These are phyloP conservation scores for Coenonympha arcania DNA, from an alignment of 2,888 invertebrate genomes.

Conservation along the genomic window DNA sequence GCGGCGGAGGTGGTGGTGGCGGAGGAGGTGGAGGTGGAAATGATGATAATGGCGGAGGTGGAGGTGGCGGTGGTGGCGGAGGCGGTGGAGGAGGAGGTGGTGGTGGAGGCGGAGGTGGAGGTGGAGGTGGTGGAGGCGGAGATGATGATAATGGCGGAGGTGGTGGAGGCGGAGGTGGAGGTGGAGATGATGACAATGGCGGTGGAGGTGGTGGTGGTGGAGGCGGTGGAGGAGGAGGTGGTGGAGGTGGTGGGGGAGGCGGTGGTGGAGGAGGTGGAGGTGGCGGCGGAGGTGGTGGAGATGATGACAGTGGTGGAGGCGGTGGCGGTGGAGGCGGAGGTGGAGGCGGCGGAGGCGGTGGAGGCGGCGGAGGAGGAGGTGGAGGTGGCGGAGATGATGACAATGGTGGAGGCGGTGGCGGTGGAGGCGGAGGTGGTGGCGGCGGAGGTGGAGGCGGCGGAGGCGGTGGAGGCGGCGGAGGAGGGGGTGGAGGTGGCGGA, in stretches of 20 bases:
- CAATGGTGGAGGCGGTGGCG: not conserved
- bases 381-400: not conserved
- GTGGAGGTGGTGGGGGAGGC: not conserved
- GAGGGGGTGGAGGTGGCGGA: not conserved
- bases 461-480: not conserved
- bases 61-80: not conserved
- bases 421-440: not conserved
- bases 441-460: not conserved
- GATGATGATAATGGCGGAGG: not conserved
- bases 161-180: not conserved
- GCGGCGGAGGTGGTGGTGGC: not conserved
- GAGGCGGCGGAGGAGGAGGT: not conserved
- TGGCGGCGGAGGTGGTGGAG: not conserved
- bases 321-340: not conserved
- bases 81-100: not conserved
- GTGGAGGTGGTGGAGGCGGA: not conserved
- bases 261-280: not conserved
- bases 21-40: not conserved
- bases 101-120: not conserved
- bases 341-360: not conserved
- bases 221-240: not conserved
- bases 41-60: not conserved
- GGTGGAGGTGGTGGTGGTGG: not conserved
- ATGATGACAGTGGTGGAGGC: not conserved
- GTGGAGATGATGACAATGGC: not conserved